Evolutionary conservation across 2,888 invertebrate genomes (phyloP).

Genomic region (Nycteola revayana): DNA sequence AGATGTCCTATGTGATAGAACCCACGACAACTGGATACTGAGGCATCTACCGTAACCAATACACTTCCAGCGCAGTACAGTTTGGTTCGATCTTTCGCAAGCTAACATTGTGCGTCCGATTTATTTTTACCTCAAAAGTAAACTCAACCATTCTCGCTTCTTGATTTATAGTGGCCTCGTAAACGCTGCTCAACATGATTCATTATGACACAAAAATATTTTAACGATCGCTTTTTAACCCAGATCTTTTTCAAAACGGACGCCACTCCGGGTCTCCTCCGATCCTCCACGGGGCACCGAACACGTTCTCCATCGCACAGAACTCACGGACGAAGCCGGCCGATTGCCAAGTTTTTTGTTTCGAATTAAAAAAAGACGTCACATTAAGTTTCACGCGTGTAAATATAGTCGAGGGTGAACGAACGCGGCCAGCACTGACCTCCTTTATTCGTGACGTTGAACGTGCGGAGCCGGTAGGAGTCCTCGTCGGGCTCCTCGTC

Average conservation of each 20-base stretch:
- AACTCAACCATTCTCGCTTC: slow-evolving; percentile 52
- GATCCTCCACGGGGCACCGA: slow-evolving; percentile 35
- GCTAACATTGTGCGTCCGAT: slow-evolving; percentile 27
- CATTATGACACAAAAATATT: slow-evolving; percentile 52
- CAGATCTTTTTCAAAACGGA: slow-evolving; percentile 38
- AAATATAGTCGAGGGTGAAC: slow-evolving; percentile 68
- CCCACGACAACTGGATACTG: no score
- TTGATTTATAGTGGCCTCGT: slow-evolving; percentile 64
- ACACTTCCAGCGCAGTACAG: no score
- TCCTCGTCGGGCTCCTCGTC: slow-evolving; percentile 90
- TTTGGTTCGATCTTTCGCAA: slow-evolving; percentile 17
- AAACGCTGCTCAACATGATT: slow-evolving; percentile 58
- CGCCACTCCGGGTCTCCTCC: slow-evolving; percentile 19
- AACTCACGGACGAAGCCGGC: slow-evolving; percentile 44
- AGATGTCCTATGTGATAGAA: no score
- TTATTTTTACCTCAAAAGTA: slow-evolving; percentile 68
- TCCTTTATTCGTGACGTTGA: slow-evolving; percentile 96
- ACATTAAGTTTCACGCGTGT: slow-evolving; percentile 51
- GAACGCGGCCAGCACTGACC: slow-evolving; percentile 77
- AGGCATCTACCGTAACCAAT: no score
- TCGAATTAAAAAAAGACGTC: slow-evolving; percentile 56
- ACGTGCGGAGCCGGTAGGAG: slow-evolving; percentile 94
- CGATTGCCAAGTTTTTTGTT: slow-evolving; percentile 63
- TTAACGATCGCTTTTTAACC: slow-evolving; percentile 54
- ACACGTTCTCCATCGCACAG: slow-evolving; percentile 35